phyloP scores from a whole-genome alignment of 2,888 invertebrate genomes.

The Drosophila barbarae region DNA sequence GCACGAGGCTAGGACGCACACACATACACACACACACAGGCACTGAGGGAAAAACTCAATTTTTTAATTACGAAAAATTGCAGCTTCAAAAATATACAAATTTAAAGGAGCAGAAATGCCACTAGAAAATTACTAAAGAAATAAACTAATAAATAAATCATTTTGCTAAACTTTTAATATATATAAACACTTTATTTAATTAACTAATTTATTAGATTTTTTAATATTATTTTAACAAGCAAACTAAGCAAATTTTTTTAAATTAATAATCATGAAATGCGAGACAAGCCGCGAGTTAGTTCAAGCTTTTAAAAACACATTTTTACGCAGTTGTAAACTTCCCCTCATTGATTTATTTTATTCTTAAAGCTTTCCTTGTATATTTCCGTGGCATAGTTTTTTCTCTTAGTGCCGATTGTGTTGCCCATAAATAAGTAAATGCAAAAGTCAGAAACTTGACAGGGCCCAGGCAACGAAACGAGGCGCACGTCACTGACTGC shows the following conservation, averaged over 20 bases:
- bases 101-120: too few relatives aligned
- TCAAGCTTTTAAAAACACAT: background rate
- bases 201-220: background rate
- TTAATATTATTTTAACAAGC: background rate
- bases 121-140: too few relatives aligned
- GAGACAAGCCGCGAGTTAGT: background rate
- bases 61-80: too few relatives aligned
- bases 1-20: conserved; percentile 5
- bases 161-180: background rate
- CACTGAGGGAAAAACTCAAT: conserved; percentile 1
- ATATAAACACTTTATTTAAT: background rate
- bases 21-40: conserved; percentile 4
- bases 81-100: too few relatives aligned
- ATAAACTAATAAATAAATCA: too few relatives aligned
- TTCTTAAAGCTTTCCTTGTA: background rate
- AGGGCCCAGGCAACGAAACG: conserved; percentile 26
- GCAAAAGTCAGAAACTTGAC: conserved; percentile 65
- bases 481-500: conserved; percentile 44
- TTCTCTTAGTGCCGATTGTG: conserved; percentile 6
- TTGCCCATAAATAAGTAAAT: conserved; percentile 61
- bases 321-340: background rate
- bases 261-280: background rate
- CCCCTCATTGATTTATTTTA: background rate
- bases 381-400: background rate
- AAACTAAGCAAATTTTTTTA: background rate